These are phyloP conservation scores for Archocentrus centrarchus DNA, from an alignment of 2,113 vertebrate species.

Conservation along the genomic window DNA sequence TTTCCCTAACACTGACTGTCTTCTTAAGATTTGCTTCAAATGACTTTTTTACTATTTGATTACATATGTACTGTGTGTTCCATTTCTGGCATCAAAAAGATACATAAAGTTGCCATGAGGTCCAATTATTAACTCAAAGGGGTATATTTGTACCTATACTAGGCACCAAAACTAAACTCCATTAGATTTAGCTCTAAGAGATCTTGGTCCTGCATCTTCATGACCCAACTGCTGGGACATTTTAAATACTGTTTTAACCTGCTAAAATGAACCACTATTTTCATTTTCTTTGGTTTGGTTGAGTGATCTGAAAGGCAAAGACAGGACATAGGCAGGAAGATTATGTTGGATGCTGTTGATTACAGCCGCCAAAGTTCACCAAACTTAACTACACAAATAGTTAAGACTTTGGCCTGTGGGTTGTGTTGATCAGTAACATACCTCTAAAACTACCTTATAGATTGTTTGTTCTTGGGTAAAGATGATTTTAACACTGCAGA, in stretches of 20 bases:
- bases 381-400: background rate
- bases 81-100: background rate
- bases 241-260: background rate
- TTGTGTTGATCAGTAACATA: too few relatives aligned
- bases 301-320: background rate
- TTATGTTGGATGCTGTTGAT: background rate
- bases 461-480: background rate
- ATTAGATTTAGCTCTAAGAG: too few relatives aligned
- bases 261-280: background rate
- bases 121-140: background rate
- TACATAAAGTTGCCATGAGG: background rate
- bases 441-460: too few relatives aligned
- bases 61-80: background rate
- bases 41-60: background rate
- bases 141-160: background rate
- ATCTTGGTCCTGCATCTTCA: too few relatives aligned
- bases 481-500: background rate
- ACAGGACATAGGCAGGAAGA: background rate
- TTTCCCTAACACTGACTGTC: background rate
- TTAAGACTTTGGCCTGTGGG: too few relatives aligned
- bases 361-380: background rate
- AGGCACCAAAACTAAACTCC: too few relatives aligned
- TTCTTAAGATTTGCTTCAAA: background rate
- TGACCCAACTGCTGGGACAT: background rate
- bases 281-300: background rate